phyloP scores from a whole-genome alignment of 92 coral and sea anemone species.

The Actinernus sp. region DNA sequence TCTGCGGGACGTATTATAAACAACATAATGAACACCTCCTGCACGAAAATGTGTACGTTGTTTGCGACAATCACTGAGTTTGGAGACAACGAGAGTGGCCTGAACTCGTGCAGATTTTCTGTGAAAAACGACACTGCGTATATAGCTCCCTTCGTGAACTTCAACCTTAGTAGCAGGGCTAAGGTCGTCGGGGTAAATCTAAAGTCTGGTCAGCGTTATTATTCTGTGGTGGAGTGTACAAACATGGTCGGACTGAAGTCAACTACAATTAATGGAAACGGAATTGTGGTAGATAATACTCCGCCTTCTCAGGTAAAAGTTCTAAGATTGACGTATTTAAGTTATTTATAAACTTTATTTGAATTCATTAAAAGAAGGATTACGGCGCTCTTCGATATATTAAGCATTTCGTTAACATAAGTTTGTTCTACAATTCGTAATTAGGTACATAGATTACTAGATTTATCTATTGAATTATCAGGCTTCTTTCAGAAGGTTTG shows the following conservation, averaged over 20 bases:
- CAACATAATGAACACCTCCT: constrained; percentile 23
- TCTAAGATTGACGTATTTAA: no score
- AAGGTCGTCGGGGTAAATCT: constrained; percentile 43
- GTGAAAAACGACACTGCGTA: constrained; percentile 32
- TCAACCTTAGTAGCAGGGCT: constrained; percentile 19
- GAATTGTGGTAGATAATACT: constrained; percentile 68
- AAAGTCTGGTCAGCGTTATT: constrained; percentile 52
- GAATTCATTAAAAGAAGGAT: no score
- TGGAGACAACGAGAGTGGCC: constrained; percentile 69
- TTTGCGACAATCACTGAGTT: constrained; percentile 47
- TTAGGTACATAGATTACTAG: no score
- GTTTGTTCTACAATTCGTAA: no score
- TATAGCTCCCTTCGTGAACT: constrained; percentile 21
- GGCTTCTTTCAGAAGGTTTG: no score
- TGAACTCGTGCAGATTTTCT: constrained; percentile 55
- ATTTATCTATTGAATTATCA: no score
- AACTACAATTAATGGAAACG: constrained; percentile 15
- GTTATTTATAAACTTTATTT: no score
- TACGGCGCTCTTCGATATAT: no score
- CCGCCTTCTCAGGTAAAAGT: constrained; percentile 81
- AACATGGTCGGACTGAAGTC: constrained; percentile 63
- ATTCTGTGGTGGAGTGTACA: constrained; percentile 44
- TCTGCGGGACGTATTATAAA: constrained; percentile 26
- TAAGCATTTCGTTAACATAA: no score
- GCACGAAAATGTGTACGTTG: constrained; percentile 55